phyloP scores from a whole-genome alignment of 1,140 invertebrate species.

The Dreissena rostriformis region DNA sequence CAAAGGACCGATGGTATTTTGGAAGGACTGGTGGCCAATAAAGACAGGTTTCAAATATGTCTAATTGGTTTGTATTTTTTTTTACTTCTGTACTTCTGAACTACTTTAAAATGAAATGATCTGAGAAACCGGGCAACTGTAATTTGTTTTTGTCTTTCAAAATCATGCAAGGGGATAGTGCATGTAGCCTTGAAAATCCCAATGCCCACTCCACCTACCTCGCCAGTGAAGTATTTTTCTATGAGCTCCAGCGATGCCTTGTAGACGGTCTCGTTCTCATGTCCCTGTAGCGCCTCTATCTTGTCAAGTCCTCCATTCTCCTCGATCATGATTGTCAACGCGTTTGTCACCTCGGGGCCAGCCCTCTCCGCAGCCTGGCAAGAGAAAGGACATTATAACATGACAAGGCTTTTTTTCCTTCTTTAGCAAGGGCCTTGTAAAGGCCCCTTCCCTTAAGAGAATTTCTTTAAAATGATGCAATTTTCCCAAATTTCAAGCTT shows the following conservation, averaged over 20 bases:
- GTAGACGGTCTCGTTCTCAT: slow-evolving; percentile 98
- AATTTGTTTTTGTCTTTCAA: neutral
- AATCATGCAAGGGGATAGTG: neutral
- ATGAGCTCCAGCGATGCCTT: slow-evolving; percentile 98
- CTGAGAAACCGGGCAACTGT: neutral
- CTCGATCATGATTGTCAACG: slow-evolving; percentile 77
- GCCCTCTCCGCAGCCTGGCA: slow-evolving; percentile 75
- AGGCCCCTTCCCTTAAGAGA: too few relatives aligned
- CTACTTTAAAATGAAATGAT: too few relatives aligned
- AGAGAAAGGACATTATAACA: neutral
- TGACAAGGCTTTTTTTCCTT: too few relatives aligned
- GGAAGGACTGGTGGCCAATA: too few relatives aligned
- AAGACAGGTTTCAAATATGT: too few relatives aligned
- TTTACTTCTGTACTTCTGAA: too few relatives aligned
- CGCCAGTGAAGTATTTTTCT: slow-evolving; percentile 91
- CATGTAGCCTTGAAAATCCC: neutral
- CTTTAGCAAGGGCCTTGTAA: too few relatives aligned
- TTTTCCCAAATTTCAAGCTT: too few relatives aligned
- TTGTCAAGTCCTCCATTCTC: slow-evolving; percentile 91
- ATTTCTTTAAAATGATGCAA: too few relatives aligned
- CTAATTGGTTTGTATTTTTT: too few relatives aligned
- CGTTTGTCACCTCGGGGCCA: slow-evolving; percentile 65
- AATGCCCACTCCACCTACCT: slow-evolving; percentile 61
- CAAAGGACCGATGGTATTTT: too few relatives aligned
- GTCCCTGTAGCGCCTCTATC: slow-evolving; percentile 98